These are phyloP conservation scores for Ylistrum balloti DNA, from an alignment of 1,140 invertebrate genomes.

Conservation along the genomic window DNA sequence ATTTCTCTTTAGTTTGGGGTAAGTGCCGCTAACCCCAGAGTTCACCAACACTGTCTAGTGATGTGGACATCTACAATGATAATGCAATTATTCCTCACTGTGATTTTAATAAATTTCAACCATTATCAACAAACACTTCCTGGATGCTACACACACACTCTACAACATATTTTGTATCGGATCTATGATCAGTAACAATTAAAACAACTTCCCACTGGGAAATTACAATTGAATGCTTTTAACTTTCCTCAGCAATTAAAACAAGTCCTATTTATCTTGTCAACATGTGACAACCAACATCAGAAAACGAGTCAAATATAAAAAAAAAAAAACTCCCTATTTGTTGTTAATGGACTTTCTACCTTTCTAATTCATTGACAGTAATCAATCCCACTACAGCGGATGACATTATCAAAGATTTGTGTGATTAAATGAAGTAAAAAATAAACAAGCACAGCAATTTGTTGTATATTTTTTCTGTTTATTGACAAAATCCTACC, in stretches of 20 bases:
- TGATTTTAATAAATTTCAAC: neutral
- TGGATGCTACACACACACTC: neutral
- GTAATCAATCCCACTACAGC: neutral
- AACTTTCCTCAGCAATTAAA: neutral
- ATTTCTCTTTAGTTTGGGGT: neutral
- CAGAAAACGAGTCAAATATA: neutral
- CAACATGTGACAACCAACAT: neutral
- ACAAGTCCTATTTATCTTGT: slow-evolving; percentile 18
- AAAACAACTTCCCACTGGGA: slow-evolving; percentile 21
- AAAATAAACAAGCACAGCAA: neutral
- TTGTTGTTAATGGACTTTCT: slow-evolving; percentile 12
- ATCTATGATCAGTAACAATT: slow-evolving; percentile 1
- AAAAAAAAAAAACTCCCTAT: neutral
- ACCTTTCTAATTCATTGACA: neutral
- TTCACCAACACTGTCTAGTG: neutral
- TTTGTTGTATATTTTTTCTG: neutral
- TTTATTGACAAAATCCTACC: neutral
- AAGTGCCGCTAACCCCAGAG: neutral
- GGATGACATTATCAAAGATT: neutral
- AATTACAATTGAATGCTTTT: slow-evolving; percentile 40
- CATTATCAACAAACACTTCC: neutral
- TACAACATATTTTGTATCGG: neutral
- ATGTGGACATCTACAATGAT: neutral
- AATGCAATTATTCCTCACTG: neutral
- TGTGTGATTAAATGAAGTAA: neutral